Conservation (phyloP, 2,888 invertebrate genomes). For the Volucella inanis region DNA sequence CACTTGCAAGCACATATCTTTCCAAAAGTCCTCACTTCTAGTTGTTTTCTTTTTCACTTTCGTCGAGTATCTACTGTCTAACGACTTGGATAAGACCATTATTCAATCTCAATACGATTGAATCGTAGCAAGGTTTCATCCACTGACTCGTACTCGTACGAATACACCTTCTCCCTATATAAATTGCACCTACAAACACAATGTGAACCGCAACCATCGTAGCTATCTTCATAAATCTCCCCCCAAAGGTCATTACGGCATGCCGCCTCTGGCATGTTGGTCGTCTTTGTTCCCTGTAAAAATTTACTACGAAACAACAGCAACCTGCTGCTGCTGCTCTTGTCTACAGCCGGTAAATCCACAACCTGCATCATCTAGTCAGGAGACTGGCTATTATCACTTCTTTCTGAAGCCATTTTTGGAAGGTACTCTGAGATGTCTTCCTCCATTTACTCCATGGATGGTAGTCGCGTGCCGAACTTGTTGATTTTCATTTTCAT, state of each 20-base stretch:
- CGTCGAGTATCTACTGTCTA: not conserved
- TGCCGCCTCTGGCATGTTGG: slow-evolving; percentile 31
- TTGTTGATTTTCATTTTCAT: slow-evolving; percentile 38
- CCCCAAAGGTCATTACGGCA: slow-evolving; percentile 65
- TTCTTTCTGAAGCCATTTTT: slow-evolving; percentile 46
- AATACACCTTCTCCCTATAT: slow-evolving; percentile 33
- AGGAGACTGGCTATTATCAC: slow-evolving; percentile 42
- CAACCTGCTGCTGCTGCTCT: slow-evolving; percentile 17
- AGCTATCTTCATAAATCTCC: slow-evolving; percentile 53
- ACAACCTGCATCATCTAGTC: slow-evolving; percentile 19
- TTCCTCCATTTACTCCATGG: not conserved
- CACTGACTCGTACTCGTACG: not conserved
- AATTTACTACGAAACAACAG: slow-evolving; percentile 33
- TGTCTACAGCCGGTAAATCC: not conserved
- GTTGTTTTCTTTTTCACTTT: slow-evolving; percentile 5
- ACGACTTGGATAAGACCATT: not conserved
- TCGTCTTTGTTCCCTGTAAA: slow-evolving; percentile 34
- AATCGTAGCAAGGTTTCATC: slow-evolving; percentile 29
- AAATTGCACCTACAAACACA: slow-evolving; percentile 52
- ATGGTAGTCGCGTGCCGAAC: slow-evolving; percentile 66
- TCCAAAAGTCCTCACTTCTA: not conserved
- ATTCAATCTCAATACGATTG: slow-evolving; percentile 17
- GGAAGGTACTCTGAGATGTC: not conserved
- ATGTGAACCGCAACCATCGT: slow-evolving; percentile 21
- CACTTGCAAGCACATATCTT: not conserved